A percentile compares a stretch with the other conserved stretches of the same genome.
These are phyloP conservation scores for Podotricha telesiphe DNA, from an alignment of 2,888 invertebrate species.

Conservation along the genomic window DNA sequence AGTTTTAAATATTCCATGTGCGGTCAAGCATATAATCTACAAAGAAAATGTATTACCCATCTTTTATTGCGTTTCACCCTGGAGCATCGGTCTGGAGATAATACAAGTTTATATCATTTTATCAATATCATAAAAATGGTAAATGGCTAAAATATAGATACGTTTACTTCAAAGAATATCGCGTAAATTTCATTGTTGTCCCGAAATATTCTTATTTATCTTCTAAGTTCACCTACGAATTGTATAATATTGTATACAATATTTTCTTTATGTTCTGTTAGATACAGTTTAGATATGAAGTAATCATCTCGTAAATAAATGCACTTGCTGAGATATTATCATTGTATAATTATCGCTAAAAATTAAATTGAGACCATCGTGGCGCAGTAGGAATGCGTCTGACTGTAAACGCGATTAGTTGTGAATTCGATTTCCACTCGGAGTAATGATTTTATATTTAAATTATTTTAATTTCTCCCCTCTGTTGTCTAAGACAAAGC, in stretches of 20 bases:
- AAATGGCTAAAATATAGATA: conserved; percentile 37
- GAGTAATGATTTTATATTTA: too few relatives aligned
- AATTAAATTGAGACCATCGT: too few relatives aligned
- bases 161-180: conserved; percentile 34
- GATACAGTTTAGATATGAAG: background rate
- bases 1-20: conserved; percentile 82
- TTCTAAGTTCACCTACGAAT: background rate
- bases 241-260: conserved; percentile 2
- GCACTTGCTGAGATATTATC: background rate
- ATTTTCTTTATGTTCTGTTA: background rate
- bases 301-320: background rate
- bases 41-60: conserved; percentile 81
- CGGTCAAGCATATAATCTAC: conserved; percentile 80
- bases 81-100: conserved; percentile 53
- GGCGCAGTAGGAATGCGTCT: too few relatives aligned
- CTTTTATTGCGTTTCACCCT: conserved; percentile 78
- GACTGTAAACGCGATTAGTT: too few relatives aligned
- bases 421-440: too few relatives aligned
- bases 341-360: background rate
- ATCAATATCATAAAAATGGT: conserved; percentile 41
- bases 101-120: conserved; percentile 37
- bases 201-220: conserved; percentile 18
- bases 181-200: conserved; percentile 27
- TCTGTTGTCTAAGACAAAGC: too few relatives aligned
- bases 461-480: too few relatives aligned